Evolutionary conservation across 2,113 vertebrate species (phyloP).

Genomic region (Ailuropoda melanoleuca): DNA sequence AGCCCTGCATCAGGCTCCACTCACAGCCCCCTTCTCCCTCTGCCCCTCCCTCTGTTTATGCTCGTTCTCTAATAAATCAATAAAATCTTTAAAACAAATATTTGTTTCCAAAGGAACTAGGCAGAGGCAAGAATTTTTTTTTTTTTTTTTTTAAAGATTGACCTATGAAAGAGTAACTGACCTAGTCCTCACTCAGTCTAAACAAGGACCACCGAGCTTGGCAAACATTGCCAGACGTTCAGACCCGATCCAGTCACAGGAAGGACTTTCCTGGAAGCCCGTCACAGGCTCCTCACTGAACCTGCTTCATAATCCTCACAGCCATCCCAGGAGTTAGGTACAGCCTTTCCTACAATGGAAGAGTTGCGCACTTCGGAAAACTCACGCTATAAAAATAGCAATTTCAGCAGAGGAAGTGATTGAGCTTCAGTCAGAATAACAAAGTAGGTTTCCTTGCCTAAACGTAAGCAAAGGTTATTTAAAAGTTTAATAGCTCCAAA

Average conservation of each 20-base stretch:
- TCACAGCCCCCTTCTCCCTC: neutral
- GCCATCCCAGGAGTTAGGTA: neutral
- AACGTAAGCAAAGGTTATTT: neutral
- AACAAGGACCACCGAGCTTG: neutral
- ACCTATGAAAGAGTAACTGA: neutral
- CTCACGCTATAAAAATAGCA: neutral
- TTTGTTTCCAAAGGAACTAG: neutral
- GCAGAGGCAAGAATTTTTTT: neutral
- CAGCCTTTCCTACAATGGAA: neutral
- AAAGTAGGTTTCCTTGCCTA: neutral
- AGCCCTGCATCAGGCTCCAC: neutral
- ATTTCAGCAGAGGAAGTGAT: neutral
- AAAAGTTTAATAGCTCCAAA: neutral
- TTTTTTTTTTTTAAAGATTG: neutral
- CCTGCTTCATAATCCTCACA: neutral
- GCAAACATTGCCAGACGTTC: neutral
- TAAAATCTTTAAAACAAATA: neutral
- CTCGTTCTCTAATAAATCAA: neutral
- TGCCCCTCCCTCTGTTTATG: neutral
- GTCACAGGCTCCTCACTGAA: neutral
- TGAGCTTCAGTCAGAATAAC: conserved; percentile 20
- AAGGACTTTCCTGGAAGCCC: neutral
- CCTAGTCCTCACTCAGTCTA: neutral
- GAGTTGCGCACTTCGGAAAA: neutral
- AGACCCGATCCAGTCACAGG: neutral